phyloP scores from a whole-genome alignment of 1,140 invertebrate species.

The Dendroctonus valens region DNA sequence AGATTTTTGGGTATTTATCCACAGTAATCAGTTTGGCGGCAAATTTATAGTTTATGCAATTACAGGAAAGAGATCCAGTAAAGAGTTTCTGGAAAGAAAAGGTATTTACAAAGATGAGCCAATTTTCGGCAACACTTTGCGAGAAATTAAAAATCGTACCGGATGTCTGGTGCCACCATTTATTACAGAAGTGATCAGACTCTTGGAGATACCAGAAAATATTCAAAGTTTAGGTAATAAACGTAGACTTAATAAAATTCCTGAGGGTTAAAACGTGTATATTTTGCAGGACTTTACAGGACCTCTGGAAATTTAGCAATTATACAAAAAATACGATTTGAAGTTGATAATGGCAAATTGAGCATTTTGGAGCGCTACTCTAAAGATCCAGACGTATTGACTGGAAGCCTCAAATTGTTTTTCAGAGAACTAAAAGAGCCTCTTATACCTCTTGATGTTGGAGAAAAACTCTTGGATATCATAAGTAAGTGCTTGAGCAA shows the following conservation, averaged over 20 bases:
- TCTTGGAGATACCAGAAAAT: conserved; percentile 44
- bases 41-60: too few relatives aligned
- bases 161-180: conserved; percentile 39
- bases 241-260: background rate
- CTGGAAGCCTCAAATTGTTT: conserved; percentile 90
- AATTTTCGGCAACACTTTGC: conserved; percentile 45
- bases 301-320: conserved; percentile 45
- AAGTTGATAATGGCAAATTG: conserved; percentile 72
- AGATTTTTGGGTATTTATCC: conserved; percentile 25
- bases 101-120: conserved; percentile 46
- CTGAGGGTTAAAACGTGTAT: background rate
- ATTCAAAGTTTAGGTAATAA: conserved; percentile 38
- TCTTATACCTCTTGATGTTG: conserved; percentile 75
- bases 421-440: conserved; percentile 90
- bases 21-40: too few relatives aligned
- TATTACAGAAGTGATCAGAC: conserved; percentile 37
- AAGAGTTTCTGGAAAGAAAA: conserved; percentile 34
- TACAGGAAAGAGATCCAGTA: conserved; percentile 32
- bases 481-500: conserved; percentile 24
- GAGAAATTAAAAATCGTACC: conserved; percentile 20
- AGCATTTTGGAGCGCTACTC: conserved; percentile 61
- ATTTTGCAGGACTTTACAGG: conserved; percentile 40
- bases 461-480: conserved; percentile 60
- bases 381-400: conserved; percentile 86
- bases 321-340: conserved; percentile 47